Evolutionary conservation across 2,888 invertebrate species (phyloP).

Genomic region (Pollenia labialis): DNA sequence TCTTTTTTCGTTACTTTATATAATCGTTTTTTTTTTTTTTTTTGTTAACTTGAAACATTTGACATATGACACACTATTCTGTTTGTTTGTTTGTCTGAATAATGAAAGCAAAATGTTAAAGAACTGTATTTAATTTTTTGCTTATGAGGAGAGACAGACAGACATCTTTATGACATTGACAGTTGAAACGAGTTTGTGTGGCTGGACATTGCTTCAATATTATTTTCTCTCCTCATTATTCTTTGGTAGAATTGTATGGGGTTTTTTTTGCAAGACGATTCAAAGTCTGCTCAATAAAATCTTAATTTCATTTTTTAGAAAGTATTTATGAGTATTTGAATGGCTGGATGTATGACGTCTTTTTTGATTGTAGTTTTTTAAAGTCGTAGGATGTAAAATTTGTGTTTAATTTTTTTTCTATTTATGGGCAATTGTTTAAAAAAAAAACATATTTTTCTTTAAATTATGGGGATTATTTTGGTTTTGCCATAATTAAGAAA

Average conservation of each 20-base stretch:
- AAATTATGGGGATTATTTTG: slow-evolving; percentile 62
- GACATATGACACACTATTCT: slow-evolving; percentile 57
- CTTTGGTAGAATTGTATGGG: slow-evolving; percentile 2
- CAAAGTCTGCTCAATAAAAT: slow-evolving; percentile 33
- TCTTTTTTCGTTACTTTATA: background rate
- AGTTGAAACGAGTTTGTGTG: slow-evolving; percentile 33
- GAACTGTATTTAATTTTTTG: slow-evolving; percentile 47
- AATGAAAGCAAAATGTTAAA: slow-evolving; percentile 33
- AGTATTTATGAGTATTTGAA: slow-evolving; percentile 19
- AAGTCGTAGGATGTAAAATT: slow-evolving; percentile 52
- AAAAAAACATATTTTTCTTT: slow-evolving; percentile 30
- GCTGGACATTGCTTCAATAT: background rate
- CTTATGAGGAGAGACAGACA: slow-evolving; percentile 15
- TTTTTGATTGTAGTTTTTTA: slow-evolving; percentile 9
- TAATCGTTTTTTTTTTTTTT: background rate
- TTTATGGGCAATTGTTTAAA: slow-evolving; percentile 44
- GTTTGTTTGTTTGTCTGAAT: slow-evolving; percentile 41
- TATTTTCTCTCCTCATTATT: background rate
- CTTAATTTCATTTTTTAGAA: slow-evolving; percentile 28
- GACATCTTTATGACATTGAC: slow-evolving; percentile 54
- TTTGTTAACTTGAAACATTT: slow-evolving; percentile 52
- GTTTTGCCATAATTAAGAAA: slow-evolving; percentile 11
- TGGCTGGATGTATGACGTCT: slow-evolving; percentile 1
- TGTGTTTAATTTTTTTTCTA: slow-evolving; percentile 3
- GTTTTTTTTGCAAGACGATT: slow-evolving; percentile 24